phyloP scores from a whole-genome alignment of 2,888 invertebrate genomes.

The Drosophila affinis region DNA sequence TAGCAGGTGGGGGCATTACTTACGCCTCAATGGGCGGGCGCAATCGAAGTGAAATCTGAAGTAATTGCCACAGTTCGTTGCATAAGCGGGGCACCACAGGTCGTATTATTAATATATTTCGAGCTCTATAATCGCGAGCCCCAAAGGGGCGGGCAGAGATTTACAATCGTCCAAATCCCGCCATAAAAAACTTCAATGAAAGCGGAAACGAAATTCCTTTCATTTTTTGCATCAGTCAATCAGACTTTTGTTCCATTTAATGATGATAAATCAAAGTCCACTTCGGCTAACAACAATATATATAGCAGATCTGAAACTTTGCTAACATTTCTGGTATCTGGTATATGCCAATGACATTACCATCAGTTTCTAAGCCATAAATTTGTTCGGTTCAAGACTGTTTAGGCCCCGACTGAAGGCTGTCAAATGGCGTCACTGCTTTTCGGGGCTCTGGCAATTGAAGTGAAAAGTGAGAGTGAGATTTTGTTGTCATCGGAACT shows the following conservation, averaged over 20 bases:
- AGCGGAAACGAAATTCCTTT: not conserved
- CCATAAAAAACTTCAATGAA: not conserved
- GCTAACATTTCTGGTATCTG: too few species aligned
- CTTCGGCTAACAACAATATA: too few species aligned
- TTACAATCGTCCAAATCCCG: constrained; percentile 24
- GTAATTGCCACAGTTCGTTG: constrained; percentile 43
- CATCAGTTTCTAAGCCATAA: constrained; percentile 7
- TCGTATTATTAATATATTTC: constrained; percentile 59
- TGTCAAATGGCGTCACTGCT: constrained; percentile 45
- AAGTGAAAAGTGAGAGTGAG: constrained; percentile 55
- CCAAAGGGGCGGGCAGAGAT: constrained; percentile 1
- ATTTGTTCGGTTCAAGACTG: constrained; percentile 19
- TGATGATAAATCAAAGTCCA: constrained; percentile 19
- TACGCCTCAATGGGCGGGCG: constrained; percentile 48
- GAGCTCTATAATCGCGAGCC: constrained; percentile 45
- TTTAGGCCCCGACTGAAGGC: constrained; percentile 29
- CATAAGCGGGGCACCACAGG: constrained; percentile 50
- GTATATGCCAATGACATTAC: not conserved
- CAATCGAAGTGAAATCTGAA: constrained; percentile 17
- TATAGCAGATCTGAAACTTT: too few species aligned
- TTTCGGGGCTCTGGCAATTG: constrained; percentile 22
- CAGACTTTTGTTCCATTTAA: constrained; percentile 23
- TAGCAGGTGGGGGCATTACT: constrained; percentile 51
- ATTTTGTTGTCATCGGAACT: constrained; percentile 59
- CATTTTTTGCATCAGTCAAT: constrained; percentile 17